A percentile compares a stretch with the other conserved stretches of the same genome.
phyloP scores from a whole-genome alignment of 2,113 vertebrate genomes.

The Aplodontia rufa region DNA sequence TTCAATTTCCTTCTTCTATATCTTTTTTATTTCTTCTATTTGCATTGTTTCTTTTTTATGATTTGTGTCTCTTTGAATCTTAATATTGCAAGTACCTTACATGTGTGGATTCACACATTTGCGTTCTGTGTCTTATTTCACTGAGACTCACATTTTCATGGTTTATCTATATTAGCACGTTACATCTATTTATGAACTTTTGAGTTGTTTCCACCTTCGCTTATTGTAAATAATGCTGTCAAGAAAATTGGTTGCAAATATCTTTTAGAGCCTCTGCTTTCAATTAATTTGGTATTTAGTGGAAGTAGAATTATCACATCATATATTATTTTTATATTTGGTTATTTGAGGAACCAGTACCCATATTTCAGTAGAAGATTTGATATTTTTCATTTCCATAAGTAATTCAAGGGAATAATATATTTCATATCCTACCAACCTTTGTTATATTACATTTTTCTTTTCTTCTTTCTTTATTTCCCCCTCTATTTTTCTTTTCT shows the following conservation, averaged over 20 bases:
- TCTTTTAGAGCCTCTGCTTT: not conserved
- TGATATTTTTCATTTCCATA: not conserved
- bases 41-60: too few species aligned
- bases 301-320: not conserved
- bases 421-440: not conserved
- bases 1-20: too few species aligned
- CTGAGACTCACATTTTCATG: fast-evolving
- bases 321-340: not conserved
- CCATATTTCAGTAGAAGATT: not conserved
- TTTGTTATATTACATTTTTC: not conserved
- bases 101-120: not conserved
- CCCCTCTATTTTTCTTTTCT: not conserved
- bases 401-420: not conserved
- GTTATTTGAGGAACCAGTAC: not conserved
- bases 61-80: not conserved
- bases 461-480: not conserved
- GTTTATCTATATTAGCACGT: fast-evolving
- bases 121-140: not conserved
- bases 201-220: not conserved
- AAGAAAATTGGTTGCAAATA: not conserved
- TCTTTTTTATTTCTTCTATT: too few species aligned
- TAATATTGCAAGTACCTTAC: not conserved
- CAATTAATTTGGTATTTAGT: not conserved
- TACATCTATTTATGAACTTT: not conserved
- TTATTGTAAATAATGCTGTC: not conserved